These are phyloP conservation scores for Haliclystus octoradiatus DNA, from an alignment of 30 jellyfish, hydroid and myxozoan species.

Conservation along the genomic window DNA sequence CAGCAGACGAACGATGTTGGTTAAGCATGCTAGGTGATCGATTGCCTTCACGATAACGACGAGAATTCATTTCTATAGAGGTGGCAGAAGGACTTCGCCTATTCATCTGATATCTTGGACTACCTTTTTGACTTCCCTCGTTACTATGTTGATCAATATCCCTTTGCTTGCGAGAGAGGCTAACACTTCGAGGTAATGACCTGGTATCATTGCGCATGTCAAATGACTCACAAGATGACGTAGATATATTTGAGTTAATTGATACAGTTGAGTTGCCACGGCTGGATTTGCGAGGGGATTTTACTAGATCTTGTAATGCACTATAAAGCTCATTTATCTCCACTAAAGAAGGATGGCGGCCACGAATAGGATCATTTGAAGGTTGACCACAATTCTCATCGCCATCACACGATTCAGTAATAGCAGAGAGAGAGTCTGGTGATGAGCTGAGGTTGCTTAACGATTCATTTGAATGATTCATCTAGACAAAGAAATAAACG, in stretches of 20 bases:
- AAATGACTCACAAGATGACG: neutral
- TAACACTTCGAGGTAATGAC: neutral
- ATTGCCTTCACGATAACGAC: neutral
- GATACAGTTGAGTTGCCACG: slow-evolving; percentile 6
- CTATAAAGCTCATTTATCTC: slow-evolving; percentile 77
- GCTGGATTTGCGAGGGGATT: slow-evolving; percentile 27
- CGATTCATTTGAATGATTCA: neutral
- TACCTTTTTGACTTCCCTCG: neutral
- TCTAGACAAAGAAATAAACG: neutral
- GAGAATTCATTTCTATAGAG: neutral
- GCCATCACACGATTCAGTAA: neutral
- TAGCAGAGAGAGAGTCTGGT: slow-evolving; percentile 2
- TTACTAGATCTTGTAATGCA: slow-evolving; percentile 78
- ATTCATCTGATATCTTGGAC: neutral
- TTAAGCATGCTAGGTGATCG: neutral
- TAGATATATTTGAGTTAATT: neutral
- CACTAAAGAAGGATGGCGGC: slow-evolving; percentile 58
- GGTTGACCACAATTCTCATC: neutral
- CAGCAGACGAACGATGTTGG: neutral
- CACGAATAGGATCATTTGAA: slow-evolving; percentile 19
- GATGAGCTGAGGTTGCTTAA: neutral
- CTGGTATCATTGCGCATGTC: neutral
- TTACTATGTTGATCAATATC: neutral
- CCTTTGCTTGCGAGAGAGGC: neutral
- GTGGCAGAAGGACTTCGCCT: neutral